These are phyloP conservation scores for Anorthoa munda DNA, from an alignment of 2,888 invertebrate species.

Conservation along the genomic window DNA sequence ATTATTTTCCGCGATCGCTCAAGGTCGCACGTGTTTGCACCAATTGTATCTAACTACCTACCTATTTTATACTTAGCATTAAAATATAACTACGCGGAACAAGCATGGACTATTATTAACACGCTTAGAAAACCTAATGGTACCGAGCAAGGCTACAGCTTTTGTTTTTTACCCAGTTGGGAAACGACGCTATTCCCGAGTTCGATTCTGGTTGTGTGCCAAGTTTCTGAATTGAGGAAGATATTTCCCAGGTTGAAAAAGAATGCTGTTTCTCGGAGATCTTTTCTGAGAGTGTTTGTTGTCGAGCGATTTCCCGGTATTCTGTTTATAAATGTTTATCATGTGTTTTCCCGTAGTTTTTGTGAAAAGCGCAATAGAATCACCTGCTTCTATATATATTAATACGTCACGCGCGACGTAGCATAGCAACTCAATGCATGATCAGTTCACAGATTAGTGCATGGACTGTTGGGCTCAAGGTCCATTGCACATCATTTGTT, in stretches of 20 bases:
- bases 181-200: slow-evolving; percentile 10
- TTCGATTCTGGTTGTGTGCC: slow-evolving; percentile 33
- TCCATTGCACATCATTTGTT: slow-evolving; percentile 15
- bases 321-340: slow-evolving; percentile 2
- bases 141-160: slow-evolving; percentile 25
- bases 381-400: slow-evolving; percentile 12
- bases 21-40: slow-evolving; percentile 48
- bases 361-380: slow-evolving; percentile 1
- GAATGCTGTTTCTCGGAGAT: not conserved
- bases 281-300: slow-evolving; percentile 17
- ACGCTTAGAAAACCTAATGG: slow-evolving; percentile 11
- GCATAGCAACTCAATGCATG: slow-evolving; percentile 9
- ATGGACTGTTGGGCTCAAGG: slow-evolving; percentile 1
- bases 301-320: slow-evolving; percentile 5
- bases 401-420: not conserved
- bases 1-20: slow-evolving; percentile 18
- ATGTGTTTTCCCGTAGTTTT: slow-evolving; percentile 8
- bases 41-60: not conserved
- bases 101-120: slow-evolving; percentile 24
- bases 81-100: slow-evolving; percentile 23
- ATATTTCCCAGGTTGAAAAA: slow-evolving; percentile 4
- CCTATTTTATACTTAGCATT: not conserved
- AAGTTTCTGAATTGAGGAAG: slow-evolving; percentile 27
- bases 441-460: slow-evolving; percentile 5
- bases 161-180: slow-evolving; percentile 33